Base-by-base conservation (phyloP, 2,888 invertebrate species). In the Panopea generosa region DNA sequence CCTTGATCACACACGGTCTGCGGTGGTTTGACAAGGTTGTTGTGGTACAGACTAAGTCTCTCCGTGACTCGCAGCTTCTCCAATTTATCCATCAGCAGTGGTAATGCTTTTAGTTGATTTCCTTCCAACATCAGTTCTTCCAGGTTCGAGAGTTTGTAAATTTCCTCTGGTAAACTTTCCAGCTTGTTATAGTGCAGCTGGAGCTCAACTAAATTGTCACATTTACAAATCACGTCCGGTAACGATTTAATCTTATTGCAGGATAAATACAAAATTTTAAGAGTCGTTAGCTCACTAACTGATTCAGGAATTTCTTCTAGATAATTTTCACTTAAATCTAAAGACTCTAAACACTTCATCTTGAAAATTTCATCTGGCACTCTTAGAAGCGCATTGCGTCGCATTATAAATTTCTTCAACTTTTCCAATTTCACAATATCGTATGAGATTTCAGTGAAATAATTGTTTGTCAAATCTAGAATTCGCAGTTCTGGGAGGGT, bases 301-400 rank as follows among this genome's bases (percentile, higher is more conserved):
- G 77, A 71, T 1, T 69, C 29, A 2, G 89, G 87, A 18, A 89
- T 77, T 22, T 81, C 83, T 57, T 86, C 84, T 22, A 90, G 69
- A 74, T 89, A 89, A 77, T 89, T 90, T 61, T 89, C 89, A 71
- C 88, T 85, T 11, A 90, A 69, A 59, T 90, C 89, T 43, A 90
- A 38, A 33, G 84, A 72, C 56, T 87, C 85, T 59, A 90, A 72
- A 66, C 82, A 78, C 14, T 86, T 75, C 45, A 89, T 82, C 18
- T 84, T 65, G 66, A 89, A 90, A 14, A 90, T 73, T 66, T 85
- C 86, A 52, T 85, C 82, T 7, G 90, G 89, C 16, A 90, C 72
- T 43, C 87, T 57, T n/a, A 90, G 76, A 20, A 90, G 63, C 26
- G 90, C 88, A 78, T 90, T 90, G n/a, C 88, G 77, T 52, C 88